phyloP scores from a whole-genome alignment of 2,113 vertebrate genomes.

The Bujurquina vittata region DNA sequence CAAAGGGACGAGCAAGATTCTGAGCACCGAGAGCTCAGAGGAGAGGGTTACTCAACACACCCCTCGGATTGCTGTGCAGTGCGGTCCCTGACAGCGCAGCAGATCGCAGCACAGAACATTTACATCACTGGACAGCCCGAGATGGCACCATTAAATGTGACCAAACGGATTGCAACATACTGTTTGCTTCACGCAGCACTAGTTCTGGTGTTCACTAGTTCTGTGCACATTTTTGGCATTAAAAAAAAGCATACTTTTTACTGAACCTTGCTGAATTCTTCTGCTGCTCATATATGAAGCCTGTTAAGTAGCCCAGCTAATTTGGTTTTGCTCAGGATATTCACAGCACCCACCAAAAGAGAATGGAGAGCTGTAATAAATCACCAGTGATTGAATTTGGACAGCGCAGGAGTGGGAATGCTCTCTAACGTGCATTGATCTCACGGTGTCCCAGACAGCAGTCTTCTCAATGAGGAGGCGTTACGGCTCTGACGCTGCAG shows the following conservation, averaged over 20 bases:
- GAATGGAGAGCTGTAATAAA: slow-evolving; percentile 9
- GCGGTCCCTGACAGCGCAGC: not conserved
- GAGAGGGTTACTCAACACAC: slow-evolving; percentile 46
- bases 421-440: slow-evolving; percentile 66
- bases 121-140: not conserved
- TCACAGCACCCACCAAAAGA: slow-evolving; percentile 5
- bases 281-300: not conserved
- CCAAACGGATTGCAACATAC: not conserved
- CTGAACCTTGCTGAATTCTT: not conserved
- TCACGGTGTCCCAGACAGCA: slow-evolving; percentile 37
- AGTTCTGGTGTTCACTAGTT: not conserved
- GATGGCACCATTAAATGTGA: not conserved
- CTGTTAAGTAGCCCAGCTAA: slow-evolving; percentile 3
- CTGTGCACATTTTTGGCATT: not conserved
- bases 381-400: slow-evolving; percentile 58
- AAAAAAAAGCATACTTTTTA: not conserved
- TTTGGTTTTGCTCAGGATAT: slow-evolving; percentile 14
- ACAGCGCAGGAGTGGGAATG: slow-evolving; percentile 59
- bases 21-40: slow-evolving; percentile 38
- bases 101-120: not conserved
- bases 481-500: not conserved
- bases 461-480: slow-evolving; percentile 7
- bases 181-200: not conserved
- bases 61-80: not conserved
- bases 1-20: slow-evolving; percentile 53